A percentile compares a stretch with the other conserved stretches of the same genome.
These are phyloP conservation scores for Hycleus phaleratus DNA, from an alignment of 1,140 invertebrate genomes.

Conservation along the genomic window DNA sequence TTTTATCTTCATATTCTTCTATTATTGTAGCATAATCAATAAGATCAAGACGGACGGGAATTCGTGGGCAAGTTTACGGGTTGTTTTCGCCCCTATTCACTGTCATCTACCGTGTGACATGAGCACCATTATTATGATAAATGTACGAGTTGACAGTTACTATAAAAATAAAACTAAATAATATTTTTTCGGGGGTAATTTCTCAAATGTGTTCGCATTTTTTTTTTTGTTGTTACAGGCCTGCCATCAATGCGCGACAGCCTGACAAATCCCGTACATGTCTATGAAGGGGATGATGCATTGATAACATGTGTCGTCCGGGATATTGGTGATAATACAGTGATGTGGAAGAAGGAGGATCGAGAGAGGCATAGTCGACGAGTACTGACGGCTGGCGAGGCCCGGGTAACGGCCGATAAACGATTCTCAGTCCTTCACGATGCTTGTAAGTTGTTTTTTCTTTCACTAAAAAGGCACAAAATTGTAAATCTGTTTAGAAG, in stretches of 20 bases:
- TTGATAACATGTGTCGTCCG: constrained; percentile 68
- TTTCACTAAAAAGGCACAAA: neutral
- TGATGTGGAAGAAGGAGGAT: constrained; percentile 63
- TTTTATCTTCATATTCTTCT: too few relatives aligned
- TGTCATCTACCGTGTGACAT: too few relatives aligned
- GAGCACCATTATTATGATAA: too few relatives aligned
- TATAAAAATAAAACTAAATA: too few relatives aligned
- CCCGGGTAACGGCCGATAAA: constrained; percentile 61
- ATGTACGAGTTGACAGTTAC: too few relatives aligned
- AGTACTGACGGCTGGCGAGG: constrained; percentile 65
- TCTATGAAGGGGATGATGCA: constrained; percentile 63
- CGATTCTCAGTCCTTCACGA: constrained; percentile 65
- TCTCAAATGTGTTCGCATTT: neutral
- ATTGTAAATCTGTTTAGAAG: too few relatives aligned
- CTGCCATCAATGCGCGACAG: constrained; percentile 39
- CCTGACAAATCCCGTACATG: constrained; percentile 42
- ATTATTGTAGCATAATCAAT: too few relatives aligned
- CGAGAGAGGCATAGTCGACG: constrained; percentile 46
- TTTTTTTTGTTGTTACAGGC: constrained; percentile 27
- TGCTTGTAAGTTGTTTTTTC: constrained; percentile 45
- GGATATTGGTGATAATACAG: constrained; percentile 55
- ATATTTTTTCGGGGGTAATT: too few relatives aligned
- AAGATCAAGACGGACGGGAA: too few relatives aligned
- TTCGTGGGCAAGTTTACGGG: too few relatives aligned
- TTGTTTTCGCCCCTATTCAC: too few relatives aligned